A percentile compares a stretch with the other conserved stretches of the same genome.
Conservation (phyloP, 2,113 vertebrate species). For the Scophthalmus maximus region DNA sequence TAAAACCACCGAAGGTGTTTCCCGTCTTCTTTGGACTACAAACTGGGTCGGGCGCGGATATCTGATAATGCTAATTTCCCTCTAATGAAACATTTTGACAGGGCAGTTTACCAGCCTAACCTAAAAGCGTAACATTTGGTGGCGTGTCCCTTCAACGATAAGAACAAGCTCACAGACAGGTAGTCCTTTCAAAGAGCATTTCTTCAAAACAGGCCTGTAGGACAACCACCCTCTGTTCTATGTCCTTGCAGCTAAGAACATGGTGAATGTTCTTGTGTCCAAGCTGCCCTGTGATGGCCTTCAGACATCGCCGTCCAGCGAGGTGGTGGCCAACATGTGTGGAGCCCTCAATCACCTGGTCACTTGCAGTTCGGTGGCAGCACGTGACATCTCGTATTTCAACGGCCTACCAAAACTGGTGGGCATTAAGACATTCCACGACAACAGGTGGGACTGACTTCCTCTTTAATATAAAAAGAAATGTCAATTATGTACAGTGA, state of each 20-base stretch:
- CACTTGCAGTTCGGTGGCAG: constrained; percentile 88
- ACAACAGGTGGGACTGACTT: constrained; percentile 84
- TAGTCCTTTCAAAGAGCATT: too few relatives aligned
- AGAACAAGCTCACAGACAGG: too few relatives aligned
- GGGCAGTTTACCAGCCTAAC: too few relatives aligned
- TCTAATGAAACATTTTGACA: too few relatives aligned
- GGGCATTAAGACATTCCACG: constrained; percentile 90
- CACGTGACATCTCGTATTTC: constrained; percentile 91
- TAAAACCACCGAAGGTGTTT: neutral
- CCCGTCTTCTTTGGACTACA: neutral
- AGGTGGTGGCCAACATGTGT: constrained; percentile 92
- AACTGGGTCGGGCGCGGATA: too few relatives aligned
- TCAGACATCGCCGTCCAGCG: constrained; percentile 84
- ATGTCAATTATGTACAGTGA: neutral
- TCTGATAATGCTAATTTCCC: too few relatives aligned
- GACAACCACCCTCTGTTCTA: constrained; percentile 12
- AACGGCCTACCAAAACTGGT: constrained; percentile 93
- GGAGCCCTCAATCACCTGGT: constrained; percentile 93
- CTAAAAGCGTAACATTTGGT: too few relatives aligned
- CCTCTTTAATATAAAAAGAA: neutral
- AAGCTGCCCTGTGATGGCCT: constrained; percentile 87
- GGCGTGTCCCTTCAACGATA: too few relatives aligned
- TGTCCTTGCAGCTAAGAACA: constrained; percentile 86
- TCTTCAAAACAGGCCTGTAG: too few relatives aligned
- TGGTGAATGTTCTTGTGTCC: constrained; percentile 89